Evolutionary conservation across 2,113 vertebrate genomes (phyloP), one percentile per base, ranked within the genome.

Genomic region (Rhinogobius similis): DNA sequence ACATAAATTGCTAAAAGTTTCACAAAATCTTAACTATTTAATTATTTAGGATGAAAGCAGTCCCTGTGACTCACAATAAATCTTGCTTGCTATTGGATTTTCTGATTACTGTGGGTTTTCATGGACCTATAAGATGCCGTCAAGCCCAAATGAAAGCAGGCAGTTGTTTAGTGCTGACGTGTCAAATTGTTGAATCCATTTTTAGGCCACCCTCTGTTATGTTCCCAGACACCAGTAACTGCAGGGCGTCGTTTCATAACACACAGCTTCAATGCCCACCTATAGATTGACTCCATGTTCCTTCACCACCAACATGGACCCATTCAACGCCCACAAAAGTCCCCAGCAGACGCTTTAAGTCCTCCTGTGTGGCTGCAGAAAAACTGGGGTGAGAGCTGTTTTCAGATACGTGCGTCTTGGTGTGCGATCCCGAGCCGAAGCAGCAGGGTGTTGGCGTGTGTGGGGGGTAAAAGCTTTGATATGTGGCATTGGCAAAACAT

Each of bases 381-480:
- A 61, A 36, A 36, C 18, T n/a, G 32, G 29, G 58, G 18, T 61
- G 32, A 20, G 29, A 11, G 8, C 58, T 38, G 58, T 36, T 61
- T 36, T 38, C 18, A 61, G 29, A 36, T 1, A 20, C 18, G 29
- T 18, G 29, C 4, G 29, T 61, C 32, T 38, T 21, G 27, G 29
- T 61, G 58, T 36, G 58, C 20, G 27, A 61, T 36, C 58, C 58
- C 16, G 58, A 61, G 29, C 32, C 29, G 27, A n/a, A 38, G 18
- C 58, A 61, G 58, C 32, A 20, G 58, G 58, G 29, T 61, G 58
- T 61, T 61, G 58, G 58, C 58, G 14, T 61, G 32, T 38, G 58
- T 10, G 29, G 18, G 18, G 58, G 58, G 58, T 61, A 36, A 61
- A 61, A 61, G 58, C 58, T 61, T 61, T 61, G 58, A 61, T 61